Evolutionary conservation across 2,888 invertebrate genomes (phyloP).

Genomic region (Synanthedon myopaeformis): DNA sequence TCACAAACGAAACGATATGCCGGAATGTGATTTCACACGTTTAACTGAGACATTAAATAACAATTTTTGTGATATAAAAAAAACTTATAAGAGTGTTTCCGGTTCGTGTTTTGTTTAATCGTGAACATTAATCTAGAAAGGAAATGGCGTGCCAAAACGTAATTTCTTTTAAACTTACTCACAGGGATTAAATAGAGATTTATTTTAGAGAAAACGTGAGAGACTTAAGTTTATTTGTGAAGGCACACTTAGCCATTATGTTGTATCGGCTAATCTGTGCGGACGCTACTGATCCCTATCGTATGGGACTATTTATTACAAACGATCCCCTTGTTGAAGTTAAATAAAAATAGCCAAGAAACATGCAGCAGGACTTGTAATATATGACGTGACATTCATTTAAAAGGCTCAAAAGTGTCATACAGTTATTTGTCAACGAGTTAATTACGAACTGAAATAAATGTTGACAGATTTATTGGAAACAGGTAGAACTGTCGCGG

Average conservation of each 20-base stretch:
- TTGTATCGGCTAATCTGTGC: constrained; percentile 33
- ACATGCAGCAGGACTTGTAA: constrained; percentile 30
- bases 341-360: constrained; percentile 45
- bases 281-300: constrained; percentile 23
- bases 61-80: constrained; percentile 20
- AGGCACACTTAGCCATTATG: constrained; percentile 33
- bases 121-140: constrained; percentile 26
- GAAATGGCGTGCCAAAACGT: constrained; percentile 32
- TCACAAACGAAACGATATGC: constrained; percentile 29
- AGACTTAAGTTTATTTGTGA: constrained; percentile 40
- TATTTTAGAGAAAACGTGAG: constrained; percentile 36
- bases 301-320: constrained; percentile 33
- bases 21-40: constrained; percentile 9
- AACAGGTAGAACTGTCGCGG: constrained; percentile 31
- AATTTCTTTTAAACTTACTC: constrained; percentile 39
- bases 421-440: constrained; percentile 58
- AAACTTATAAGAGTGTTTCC: constrained; percentile 22
- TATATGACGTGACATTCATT: constrained; percentile 47
- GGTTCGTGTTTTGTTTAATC: constrained; percentile 13
- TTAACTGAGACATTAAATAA: constrained; percentile 15
- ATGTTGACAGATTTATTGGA: constrained; percentile 53
- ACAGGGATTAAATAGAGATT: constrained; percentile 38
- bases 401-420: constrained; percentile 39
- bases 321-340: constrained; percentile 26
- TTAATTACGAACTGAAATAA: constrained; percentile 48